phyloP scores from a whole-genome alignment of 2,113 vertebrate species.

The Connochaetes taurinus region DNA sequence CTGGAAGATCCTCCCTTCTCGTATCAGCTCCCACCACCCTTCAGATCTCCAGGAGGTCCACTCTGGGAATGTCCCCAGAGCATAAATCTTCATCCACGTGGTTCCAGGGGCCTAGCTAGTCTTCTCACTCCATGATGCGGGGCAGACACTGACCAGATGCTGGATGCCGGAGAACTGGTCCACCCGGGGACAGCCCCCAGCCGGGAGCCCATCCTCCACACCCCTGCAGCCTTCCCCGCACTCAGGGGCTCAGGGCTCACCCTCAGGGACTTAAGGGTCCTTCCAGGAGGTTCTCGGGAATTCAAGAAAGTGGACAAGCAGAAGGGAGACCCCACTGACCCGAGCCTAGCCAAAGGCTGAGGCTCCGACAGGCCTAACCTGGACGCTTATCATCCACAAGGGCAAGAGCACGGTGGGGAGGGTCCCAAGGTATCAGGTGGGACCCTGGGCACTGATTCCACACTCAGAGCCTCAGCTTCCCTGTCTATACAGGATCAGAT shows the following conservation, averaged over 20 bases:
- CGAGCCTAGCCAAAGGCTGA: background rate
- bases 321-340: background rate
- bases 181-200: rapidly evolving
- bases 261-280: background rate
- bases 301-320: background rate
- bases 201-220: rapidly evolving
- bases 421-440: rapidly evolving
- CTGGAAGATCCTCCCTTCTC: background rate
- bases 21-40: background rate
- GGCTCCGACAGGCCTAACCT: rapidly evolving
- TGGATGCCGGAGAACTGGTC: background rate
- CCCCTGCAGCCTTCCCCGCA: rapidly evolving
- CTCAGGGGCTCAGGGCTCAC: background rate
- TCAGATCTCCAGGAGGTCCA: background rate
- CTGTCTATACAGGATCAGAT: background rate
- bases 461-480: background rate
- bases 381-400: rapidly evolving
- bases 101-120: background rate
- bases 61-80: background rate
- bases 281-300: background rate
- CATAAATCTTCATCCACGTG: background rate
- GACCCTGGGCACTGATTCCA: background rate
- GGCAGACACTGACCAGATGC: background rate
- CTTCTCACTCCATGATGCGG: background rate
- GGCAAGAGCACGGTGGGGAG: rapidly evolving